Evolutionary conservation across 2,888 invertebrate genomes (phyloP).

Genomic region (Noctuana brunneofusca): DNA sequence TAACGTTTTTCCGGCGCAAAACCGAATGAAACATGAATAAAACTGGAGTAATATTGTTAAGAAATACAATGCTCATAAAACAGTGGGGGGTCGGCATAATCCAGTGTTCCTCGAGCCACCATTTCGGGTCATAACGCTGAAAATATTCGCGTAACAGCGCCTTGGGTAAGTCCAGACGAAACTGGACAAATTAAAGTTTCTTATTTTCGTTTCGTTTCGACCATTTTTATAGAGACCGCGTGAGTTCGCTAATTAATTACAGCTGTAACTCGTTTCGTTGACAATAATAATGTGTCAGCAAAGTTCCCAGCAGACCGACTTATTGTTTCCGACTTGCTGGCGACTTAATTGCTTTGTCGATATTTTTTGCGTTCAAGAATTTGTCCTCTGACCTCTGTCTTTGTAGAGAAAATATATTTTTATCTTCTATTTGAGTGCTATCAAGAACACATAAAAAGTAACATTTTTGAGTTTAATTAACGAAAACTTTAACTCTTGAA

Average conservation of each 20-base stretch:
- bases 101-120: constrained; percentile 27
- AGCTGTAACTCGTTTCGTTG: constrained; percentile 36
- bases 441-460: neutral
- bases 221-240: constrained; percentile 38
- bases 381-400: constrained; percentile 23
- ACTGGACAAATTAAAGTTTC: constrained; percentile 32
- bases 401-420: constrained; percentile 24
- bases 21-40: constrained; percentile 39
- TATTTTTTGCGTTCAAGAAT: constrained; percentile 34
- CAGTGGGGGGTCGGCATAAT: constrained; percentile 33
- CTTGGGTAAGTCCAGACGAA: constrained; percentile 8
- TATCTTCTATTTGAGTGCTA: constrained; percentile 17
- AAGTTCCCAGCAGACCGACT: constrained; percentile 13
- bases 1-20: constrained; percentile 34
- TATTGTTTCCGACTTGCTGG: constrained; percentile 30
- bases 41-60: constrained; percentile 41
- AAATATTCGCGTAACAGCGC: constrained; percentile 9
- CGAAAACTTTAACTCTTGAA: neutral
- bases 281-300: constrained; percentile 32
- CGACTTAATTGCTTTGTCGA: constrained; percentile 34
- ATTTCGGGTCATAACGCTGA: constrained; percentile 14
- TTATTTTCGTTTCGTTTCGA: constrained; percentile 28
- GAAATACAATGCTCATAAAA: constrained; percentile 40
- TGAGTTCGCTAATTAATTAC: constrained; percentile 38
- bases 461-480: constrained; percentile 21